Conservation (phyloP, 2,888 invertebrate genomes). For the Drosophila paracracens region DNA sequence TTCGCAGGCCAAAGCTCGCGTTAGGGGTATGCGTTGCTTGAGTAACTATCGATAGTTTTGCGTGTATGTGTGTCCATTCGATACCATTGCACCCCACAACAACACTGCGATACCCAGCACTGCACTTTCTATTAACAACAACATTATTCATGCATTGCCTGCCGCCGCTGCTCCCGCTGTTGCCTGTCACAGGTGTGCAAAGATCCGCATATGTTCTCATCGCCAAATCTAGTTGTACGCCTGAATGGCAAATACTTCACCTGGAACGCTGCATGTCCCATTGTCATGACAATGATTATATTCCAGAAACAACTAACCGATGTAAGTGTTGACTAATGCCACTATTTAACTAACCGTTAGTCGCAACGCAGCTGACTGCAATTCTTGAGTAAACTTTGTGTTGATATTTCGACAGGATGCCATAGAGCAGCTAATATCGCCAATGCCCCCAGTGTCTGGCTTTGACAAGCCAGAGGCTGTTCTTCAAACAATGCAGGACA, state of each 20-base stretch:
- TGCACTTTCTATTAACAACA: constrained; percentile 25
- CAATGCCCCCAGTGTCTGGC: constrained; percentile 44
- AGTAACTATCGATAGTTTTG: constrained; percentile 29
- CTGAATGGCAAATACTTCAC: constrained; percentile 95
- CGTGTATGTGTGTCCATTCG: constrained; percentile 18
- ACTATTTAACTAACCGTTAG: background rate
- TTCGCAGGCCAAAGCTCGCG: background rate
- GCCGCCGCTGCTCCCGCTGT: constrained; percentile 11
- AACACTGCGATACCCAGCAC: constrained; percentile 32
- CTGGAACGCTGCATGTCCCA: constrained; percentile 96
- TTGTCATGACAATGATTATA: constrained; percentile 93
- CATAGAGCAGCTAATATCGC: constrained; percentile 82
- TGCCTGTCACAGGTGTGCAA: constrained; percentile 85
- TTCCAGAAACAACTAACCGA: constrained; percentile 94
- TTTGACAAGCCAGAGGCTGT: constrained; percentile 59
- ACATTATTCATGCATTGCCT: constrained; percentile 36
- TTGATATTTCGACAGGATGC: constrained; percentile 74
- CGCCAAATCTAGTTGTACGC: constrained; percentile 93
- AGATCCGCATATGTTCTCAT: constrained; percentile 91
- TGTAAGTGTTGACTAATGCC: constrained; percentile 85
- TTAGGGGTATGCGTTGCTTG: constrained; percentile 1
- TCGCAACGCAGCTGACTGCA: background rate
- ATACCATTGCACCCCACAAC: constrained; percentile 28
- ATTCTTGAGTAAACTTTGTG: constrained; percentile 11
- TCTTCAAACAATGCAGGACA: constrained; percentile 49